phyloP scores from a whole-genome alignment of 2,888 invertebrate genomes.

The Lissonota sp. region DNA sequence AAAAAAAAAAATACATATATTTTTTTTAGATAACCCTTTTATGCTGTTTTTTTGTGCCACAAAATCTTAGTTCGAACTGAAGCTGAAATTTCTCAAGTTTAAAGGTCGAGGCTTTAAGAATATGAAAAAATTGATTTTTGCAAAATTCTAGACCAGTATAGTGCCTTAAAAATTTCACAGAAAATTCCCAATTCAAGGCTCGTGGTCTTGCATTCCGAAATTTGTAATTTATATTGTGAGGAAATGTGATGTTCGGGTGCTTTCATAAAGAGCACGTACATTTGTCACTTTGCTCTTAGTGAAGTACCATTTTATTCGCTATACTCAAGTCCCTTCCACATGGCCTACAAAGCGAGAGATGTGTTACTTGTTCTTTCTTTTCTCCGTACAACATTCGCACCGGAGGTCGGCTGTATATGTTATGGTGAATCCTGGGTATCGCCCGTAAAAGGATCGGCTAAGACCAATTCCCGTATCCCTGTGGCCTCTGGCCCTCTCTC shows the following conservation, averaged over 20 bases:
- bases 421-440: constrained; percentile 66
- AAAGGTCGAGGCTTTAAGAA: too few relatives aligned
- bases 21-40: too few relatives aligned
- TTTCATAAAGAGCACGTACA: constrained; percentile 54
- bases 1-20: background rate
- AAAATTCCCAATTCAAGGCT: too few relatives aligned
- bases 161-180: too few relatives aligned
- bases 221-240: constrained; percentile 27
- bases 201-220: background rate
- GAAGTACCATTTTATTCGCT: constrained; percentile 42
- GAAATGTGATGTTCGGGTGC: constrained; percentile 48
- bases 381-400: constrained; percentile 33
- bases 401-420: constrained; percentile 35
- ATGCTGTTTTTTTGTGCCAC: too few relatives aligned
- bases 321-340: constrained; percentile 35
- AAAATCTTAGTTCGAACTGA: too few relatives aligned
- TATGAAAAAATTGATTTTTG: too few relatives aligned
- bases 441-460: constrained; percentile 78
- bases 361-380: constrained; percentile 16
- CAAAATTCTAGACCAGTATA: too few relatives aligned
- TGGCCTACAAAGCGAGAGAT: constrained; percentile 56
- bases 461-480: constrained; percentile 68
- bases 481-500: constrained; percentile 60
- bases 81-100: too few relatives aligned
- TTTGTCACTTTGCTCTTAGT: constrained; percentile 68